phyloP scores from a whole-genome alignment of 2,113 vertebrate genomes.

The Onychostruthus taczanowskii region DNA sequence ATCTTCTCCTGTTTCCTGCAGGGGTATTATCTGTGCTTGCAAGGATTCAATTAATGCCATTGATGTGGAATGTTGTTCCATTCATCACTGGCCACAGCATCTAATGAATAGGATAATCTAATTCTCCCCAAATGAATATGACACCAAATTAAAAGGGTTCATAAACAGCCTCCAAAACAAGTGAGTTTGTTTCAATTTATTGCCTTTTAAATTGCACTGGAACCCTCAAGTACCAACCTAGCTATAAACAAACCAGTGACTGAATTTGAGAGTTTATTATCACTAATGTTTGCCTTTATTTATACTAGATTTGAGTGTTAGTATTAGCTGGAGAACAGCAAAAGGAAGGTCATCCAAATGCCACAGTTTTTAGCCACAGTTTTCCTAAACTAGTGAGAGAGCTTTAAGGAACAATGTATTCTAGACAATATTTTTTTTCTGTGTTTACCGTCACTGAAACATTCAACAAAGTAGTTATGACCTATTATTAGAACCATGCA shows the following conservation, averaged over 20 bases:
- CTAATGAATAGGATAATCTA: slow-evolving; percentile 65
- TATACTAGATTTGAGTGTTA: slow-evolving; percentile 41
- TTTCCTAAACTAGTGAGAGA: neutral
- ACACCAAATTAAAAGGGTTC: slow-evolving; percentile 68
- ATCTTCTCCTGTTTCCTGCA: slow-evolving; percentile 56
- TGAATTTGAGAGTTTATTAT: slow-evolving; percentile 29
- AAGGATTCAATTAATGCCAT: slow-evolving; percentile 63
- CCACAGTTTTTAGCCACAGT: neutral
- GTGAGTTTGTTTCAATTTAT: slow-evolving; percentile 51
- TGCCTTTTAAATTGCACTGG: slow-evolving; percentile 43
- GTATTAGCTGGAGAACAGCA: slow-evolving; percentile 29
- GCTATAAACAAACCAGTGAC: slow-evolving; percentile 25
- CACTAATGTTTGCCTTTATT: slow-evolving; percentile 37
- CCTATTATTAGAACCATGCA: neutral
- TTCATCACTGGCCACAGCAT: slow-evolving; percentile 53
- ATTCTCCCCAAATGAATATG: slow-evolving; percentile 59
- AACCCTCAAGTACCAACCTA: slow-evolving; percentile 36
- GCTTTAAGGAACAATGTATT: neutral
- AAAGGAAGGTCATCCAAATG: slow-evolving; percentile 54
- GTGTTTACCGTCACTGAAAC: slow-evolving; percentile 21
- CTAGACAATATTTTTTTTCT: neutral
- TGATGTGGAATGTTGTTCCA: slow-evolving; percentile 50
- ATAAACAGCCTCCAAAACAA: slow-evolving; percentile 53
- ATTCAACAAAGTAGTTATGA: neutral
- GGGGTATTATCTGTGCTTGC: slow-evolving; percentile 50